Base-by-base conservation (phyloP, 2,888 invertebrate genomes). In the Hofmannophila pseudospretella region DNA sequence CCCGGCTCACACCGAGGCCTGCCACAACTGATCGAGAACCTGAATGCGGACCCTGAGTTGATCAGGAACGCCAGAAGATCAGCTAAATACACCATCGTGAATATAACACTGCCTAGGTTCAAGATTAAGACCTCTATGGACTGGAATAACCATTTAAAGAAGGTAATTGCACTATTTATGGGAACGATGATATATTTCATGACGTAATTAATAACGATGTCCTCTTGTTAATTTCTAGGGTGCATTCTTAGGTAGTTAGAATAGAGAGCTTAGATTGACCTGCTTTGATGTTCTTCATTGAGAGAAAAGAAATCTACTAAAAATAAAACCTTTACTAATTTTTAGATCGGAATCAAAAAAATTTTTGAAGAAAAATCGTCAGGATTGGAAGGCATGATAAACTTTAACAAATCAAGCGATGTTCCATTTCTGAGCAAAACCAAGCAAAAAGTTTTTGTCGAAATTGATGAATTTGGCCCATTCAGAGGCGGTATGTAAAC, bases 401-500 rank as follows among this genome's bases (percentile, higher is more conserved):
- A 48, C 12, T 25, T 33, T 12, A 38, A 32, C 8, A 35, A 32
- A 1, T 53, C 51, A 7, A 59, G 52, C 3, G 44, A 73, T 12
- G n/a, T 23, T 23, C 23, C 23, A 4, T 54, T 49, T 38, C 34
- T 80, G 8, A 70, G 52, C 35, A 69, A 57, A 52, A 52, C 59
- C 0, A 72, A 72, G 39, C 78, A 78, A 43, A 76, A 70, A 26
- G 43, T 62, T 0, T 71, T 73, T 11, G 7, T 80, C 3, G 69
- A 77, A 20, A 13, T 77, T 0, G 73, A 74, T 23, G 80, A 81
- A 41, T 51, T 61, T 48, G 76, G 79, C 3, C 14, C 53, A 2
- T 38, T 23, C n/a, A 38, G 2, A 47, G 49, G 10, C 3, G 16
- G 3, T 16, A 16, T n/a, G n/a, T n/a, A n/a, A n/a, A n/a, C n/a